A percentile compares a stretch with the other conserved stretches of the same genome.
These are phyloP conservation scores for Podarcis muralis DNA, from an alignment of 2,113 vertebrate genomes.

Conservation along the genomic window DNA sequence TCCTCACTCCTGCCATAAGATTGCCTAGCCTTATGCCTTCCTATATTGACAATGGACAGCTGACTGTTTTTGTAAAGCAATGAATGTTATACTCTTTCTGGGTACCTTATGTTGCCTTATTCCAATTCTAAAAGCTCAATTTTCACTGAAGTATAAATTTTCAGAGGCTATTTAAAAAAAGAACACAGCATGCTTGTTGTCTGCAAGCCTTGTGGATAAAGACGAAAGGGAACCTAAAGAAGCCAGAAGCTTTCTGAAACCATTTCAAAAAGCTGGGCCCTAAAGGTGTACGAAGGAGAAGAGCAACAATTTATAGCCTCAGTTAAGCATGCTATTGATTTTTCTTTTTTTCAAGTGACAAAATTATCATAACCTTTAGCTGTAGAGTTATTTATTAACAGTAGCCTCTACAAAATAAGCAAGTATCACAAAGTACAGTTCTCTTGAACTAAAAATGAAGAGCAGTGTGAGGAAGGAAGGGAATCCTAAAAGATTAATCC, in stretches of 20 bases:
- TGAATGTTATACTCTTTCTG: not conserved
- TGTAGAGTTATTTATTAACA: slow-evolving; percentile 69
- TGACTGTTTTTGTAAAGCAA: slow-evolving; percentile 15
- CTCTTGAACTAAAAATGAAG: slow-evolving; percentile 44
- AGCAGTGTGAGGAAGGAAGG: slow-evolving; percentile 14
- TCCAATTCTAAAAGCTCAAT: slow-evolving; percentile 52
- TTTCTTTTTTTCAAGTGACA: slow-evolving; percentile 8
- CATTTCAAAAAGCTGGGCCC: not conserved
- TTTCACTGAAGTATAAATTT: slow-evolving; percentile 48
- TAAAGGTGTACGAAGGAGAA: not conserved
- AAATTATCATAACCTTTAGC: not conserved
- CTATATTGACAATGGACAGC: not conserved
- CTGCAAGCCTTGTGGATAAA: slow-evolving; percentile 11
- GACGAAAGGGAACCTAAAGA: not conserved
- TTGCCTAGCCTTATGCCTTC: not conserved
- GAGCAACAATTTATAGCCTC: not conserved
- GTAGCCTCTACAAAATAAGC: slow-evolving; percentile 32
- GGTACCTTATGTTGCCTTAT: slow-evolving; percentile 47
- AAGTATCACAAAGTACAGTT: slow-evolving; percentile 54
- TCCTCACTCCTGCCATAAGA: not conserved
- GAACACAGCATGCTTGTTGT: slow-evolving; percentile 25
- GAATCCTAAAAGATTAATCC: slow-evolving; percentile 28
- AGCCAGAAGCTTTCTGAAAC: not conserved
- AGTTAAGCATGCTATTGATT: not conserved
- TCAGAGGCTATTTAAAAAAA: slow-evolving; percentile 33